These are phyloP conservation scores for Eidolon helvum DNA, from an alignment of 2,113 vertebrate species.

Conservation along the genomic window DNA sequence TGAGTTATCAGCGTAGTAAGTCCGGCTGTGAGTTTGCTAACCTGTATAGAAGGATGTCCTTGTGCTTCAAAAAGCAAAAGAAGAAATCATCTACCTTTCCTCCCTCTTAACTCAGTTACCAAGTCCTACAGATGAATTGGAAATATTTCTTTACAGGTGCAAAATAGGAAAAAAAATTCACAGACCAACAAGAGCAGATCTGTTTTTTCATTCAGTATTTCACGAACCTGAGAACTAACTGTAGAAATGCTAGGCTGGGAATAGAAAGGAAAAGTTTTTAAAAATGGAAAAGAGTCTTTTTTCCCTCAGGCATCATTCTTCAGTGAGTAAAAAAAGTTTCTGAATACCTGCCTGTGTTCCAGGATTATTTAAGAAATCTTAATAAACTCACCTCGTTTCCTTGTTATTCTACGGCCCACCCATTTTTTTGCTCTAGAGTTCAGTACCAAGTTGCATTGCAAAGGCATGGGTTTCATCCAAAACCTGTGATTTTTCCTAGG, in stretches of 20 bases:
- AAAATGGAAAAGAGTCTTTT: neutral
- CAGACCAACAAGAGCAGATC: neutral
- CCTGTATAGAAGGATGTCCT: neutral
- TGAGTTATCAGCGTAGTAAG: neutral
- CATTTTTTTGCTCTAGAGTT: neutral
- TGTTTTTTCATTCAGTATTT: conserved; percentile 2
- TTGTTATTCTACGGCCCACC: neutral
- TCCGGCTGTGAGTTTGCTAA: neutral
- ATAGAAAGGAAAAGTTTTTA: neutral
- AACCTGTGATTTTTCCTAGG: neutral
- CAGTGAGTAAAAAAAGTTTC: neutral
- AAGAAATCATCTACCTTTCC: no score
- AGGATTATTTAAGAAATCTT: neutral
- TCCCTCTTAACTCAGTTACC: neutral
- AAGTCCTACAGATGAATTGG: neutral
- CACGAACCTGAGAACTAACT: neutral
- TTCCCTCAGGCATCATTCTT: neutral
- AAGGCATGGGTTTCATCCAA: neutral
- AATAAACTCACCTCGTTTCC: neutral
- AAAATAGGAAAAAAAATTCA: neutral
- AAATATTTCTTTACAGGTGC: neutral
- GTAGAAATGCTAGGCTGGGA: neutral
- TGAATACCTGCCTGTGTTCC: neutral
- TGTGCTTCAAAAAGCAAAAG: neutral
- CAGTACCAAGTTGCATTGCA: neutral